Percentiles rank a stretch among this genome's conserved stretches.
phyloP scores from a whole-genome alignment of 2,888 invertebrate genomes.

The Leucania comma region DNA sequence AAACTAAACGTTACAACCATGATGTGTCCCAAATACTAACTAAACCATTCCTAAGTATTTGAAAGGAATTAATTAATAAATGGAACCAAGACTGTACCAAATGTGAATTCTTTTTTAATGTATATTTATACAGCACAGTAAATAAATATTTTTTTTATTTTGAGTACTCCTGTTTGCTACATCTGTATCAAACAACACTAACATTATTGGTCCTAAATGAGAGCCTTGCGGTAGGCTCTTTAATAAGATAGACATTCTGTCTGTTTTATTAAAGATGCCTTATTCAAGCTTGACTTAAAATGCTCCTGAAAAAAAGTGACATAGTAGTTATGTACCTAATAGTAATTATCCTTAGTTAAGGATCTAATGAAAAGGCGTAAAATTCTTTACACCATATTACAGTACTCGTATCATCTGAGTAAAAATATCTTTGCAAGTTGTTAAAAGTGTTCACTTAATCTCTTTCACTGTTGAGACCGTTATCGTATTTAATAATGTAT shows the following conservation, averaged over 20 bases:
- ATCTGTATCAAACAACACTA: background rate
- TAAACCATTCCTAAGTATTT: conserved; percentile 7
- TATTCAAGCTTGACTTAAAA: background rate
- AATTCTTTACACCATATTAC: too few relatives aligned
- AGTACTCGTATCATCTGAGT: too few relatives aligned
- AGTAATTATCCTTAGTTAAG: background rate
- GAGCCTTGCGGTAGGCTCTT: background rate
- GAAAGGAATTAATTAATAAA: background rate
- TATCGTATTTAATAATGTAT: too few relatives aligned
- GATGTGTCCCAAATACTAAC: background rate
- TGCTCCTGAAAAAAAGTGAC: background rate
- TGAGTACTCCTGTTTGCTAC: background rate
- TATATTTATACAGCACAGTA: background rate
- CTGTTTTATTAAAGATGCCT: too few relatives aligned
- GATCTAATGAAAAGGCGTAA: background rate
- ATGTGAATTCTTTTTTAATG: background rate
- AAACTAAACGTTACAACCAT: background rate
- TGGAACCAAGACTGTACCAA: background rate
- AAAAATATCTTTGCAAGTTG: too few relatives aligned
- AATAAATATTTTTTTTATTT: conserved; percentile 14
- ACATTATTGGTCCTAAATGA: background rate
- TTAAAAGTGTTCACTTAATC: too few relatives aligned
- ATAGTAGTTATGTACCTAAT: background rate
- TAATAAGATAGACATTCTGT: background rate
- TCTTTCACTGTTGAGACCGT: too few relatives aligned